Evolutionary conservation across 2,888 invertebrate genomes (phyloP).

Genomic region (Sturmia bella): DNA sequence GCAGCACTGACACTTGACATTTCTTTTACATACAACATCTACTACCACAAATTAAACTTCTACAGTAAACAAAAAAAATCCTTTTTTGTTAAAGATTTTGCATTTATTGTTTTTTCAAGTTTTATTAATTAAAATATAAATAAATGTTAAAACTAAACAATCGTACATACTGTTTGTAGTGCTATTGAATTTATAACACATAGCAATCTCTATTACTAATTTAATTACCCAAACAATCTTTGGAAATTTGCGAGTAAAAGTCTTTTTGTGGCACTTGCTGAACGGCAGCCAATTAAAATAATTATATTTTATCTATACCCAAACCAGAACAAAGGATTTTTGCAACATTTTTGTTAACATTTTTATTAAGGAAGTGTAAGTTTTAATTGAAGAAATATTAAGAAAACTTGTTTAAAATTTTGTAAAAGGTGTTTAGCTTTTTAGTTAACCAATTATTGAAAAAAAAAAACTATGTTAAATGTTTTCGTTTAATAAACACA

Average conservation of each 20-base stretch:
- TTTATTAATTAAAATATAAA: conserved; percentile 60
- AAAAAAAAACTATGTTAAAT: no score
- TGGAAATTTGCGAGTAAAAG: conserved; percentile 24
- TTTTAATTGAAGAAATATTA: background rate
- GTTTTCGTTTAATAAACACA: no score
- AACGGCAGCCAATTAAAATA: conserved; percentile 61
- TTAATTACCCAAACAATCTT: conserved; percentile 9
- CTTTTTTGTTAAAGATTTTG: conserved; percentile 56
- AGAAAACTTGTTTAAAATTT: no score
- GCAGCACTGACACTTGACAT: conserved; percentile 48
- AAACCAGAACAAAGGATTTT: conserved; percentile 52
- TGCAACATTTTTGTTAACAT: background rate
- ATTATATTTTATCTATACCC: conserved; percentile 65
- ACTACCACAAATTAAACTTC: conserved; percentile 25
- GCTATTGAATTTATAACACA: background rate
- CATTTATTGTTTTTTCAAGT: conserved; percentile 50
- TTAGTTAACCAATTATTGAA: no score
- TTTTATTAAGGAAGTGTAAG: conserved; percentile 22
- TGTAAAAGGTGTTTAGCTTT: no score
- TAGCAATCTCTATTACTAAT: background rate
- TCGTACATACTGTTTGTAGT: background rate
- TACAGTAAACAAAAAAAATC: conserved; percentile 61
- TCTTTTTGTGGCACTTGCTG: conserved; percentile 42
- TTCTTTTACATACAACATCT: conserved; percentile 42
- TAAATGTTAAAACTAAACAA: background rate